Evolutionary conservation across 2,888 invertebrate genomes (phyloP), one percentile per base, ranked within the genome.

Genomic region (Diarsia brunnea): DNA sequence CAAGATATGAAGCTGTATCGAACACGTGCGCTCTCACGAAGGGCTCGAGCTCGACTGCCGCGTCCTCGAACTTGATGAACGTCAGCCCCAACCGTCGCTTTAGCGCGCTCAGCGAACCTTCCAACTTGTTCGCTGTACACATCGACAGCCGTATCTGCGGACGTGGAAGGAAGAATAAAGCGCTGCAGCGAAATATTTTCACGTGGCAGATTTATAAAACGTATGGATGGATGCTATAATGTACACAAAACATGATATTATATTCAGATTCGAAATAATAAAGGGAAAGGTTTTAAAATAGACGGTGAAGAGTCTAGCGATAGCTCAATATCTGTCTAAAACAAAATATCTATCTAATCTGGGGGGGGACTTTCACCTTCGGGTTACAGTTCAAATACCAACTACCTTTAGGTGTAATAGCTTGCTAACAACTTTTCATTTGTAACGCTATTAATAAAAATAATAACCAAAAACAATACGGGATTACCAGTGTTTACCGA

Each of bases 61-160:
- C 99, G 94, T 99, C 99, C 95, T 99, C 99, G 95, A 99, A 99
- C 92, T 98, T 98, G 87, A 99, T 98, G 75, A 99, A 97, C 63
- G 98, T 99, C 63, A 99, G 96, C 1, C 99, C 98, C 72, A 99
- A 97, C 82, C 98, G 98, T 79, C 98, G 97, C 96, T 99, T 99
- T 73, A 99, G 97, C 81, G 97, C 97, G 80, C 97, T 97, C 81
- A 99, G 97, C 89, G 98, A 98, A 0, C 92, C 91, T 85, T 95
- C 95, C 77, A 99, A 95, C 94, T 99, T 99, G 85, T 97, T 97
- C 0, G 98, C 98, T 43, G 99, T 99, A 84, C 98, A 97, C 92
- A 99, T 99, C 91, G 99, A 99, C 78, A 99, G 96, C 2, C 98
- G 98, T 69, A 99, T 98, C 97, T 98, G 94, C 1, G 10, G 68